Base-by-base conservation (phyloP, 2,797 vertebrate species). In the Phoeniculus purpureus region DNA sequence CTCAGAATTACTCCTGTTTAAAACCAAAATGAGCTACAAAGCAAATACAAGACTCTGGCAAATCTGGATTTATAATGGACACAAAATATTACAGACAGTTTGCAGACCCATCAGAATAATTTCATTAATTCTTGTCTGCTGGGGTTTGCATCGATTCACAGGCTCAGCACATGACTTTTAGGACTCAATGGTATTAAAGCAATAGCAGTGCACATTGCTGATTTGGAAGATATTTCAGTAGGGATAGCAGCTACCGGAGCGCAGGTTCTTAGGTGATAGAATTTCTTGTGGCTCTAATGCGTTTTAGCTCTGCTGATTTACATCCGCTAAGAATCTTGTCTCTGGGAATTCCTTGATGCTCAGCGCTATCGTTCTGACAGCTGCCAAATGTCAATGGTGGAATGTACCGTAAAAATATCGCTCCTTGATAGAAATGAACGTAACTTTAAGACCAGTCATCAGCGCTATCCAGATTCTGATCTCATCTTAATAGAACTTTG, bases 261-360 rank as follows among this genome's bases (percentile, higher is more conserved):
- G 47, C 48, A 65, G 40, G 55, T 77, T 74, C 62, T 15, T 37
- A 82, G 72, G 25, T 71, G 37, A 32, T 85, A 27, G 87, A 89
- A 93, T 81, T 89, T 78, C 85, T 68, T 65, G 51, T 65, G 58
- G 55, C 47, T 92, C 21, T 92, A 90, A 81, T 59, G 59, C 61
- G 74, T 77, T 94, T 92, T 31, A 92, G 11, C 54, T 85, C 61
- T 77, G 37, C 61, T 94, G 78, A 92, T 94, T 94, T 95, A 90
- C 84, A 87, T 88, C 86, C 88, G 58, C 59, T 65, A 43, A 92
- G 75, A 92, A 80, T 81, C 72, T 80, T 27, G 58, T 88, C 88
- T 92, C 4, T 88, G 86, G 86, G 89, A 92, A 90, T 93, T 90
- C 55, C 51, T 75, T 51, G 65, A 58, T 84, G 58, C 61, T 93